Conservation (phyloP, 2,888 invertebrate species). For the Terebella lapidaria region DNA sequence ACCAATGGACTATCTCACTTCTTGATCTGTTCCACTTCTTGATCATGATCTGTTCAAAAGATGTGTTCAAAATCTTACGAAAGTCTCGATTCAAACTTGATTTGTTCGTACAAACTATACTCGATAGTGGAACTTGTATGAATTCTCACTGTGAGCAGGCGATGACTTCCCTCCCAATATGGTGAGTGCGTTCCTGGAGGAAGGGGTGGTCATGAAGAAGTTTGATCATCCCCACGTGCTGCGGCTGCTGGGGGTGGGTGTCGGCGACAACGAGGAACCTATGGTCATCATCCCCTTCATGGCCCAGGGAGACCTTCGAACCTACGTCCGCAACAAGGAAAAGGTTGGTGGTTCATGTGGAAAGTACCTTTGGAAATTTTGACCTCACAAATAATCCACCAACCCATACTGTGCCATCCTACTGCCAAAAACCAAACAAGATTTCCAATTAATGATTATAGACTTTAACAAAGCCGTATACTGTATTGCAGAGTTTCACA, state of each 20-base stretch:
- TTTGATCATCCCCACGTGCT: constrained; percentile 58
- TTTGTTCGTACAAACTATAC: no score
- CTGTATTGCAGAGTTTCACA: constrained; percentile 52
- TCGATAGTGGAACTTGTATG: no score
- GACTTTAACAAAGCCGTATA: no score
- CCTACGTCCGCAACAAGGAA: constrained; percentile 50
- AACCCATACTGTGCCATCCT: no score
- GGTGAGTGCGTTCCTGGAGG: constrained; percentile 50
- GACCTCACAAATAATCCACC: no score
- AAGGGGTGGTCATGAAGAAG: constrained; percentile 58
- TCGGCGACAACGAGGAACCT: constrained; percentile 53
- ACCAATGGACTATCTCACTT: no score
- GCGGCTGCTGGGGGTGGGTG: constrained; percentile 54
- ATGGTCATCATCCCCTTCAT: constrained; percentile 58
- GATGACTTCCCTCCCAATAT: background rate
- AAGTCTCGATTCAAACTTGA: no score
- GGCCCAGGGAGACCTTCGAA: constrained; percentile 55
- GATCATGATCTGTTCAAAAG: no score
- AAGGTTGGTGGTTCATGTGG: constrained; percentile 51
- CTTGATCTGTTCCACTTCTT: no score
- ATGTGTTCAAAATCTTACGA: no score
- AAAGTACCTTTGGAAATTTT: background rate
- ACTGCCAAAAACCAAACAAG: no score
- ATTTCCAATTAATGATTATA: no score
- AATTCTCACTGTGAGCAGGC: background rate